phyloP scores from a whole-genome alignment of 2,797 vertebrate genomes.

The Gambelia wislizenii region DNA sequence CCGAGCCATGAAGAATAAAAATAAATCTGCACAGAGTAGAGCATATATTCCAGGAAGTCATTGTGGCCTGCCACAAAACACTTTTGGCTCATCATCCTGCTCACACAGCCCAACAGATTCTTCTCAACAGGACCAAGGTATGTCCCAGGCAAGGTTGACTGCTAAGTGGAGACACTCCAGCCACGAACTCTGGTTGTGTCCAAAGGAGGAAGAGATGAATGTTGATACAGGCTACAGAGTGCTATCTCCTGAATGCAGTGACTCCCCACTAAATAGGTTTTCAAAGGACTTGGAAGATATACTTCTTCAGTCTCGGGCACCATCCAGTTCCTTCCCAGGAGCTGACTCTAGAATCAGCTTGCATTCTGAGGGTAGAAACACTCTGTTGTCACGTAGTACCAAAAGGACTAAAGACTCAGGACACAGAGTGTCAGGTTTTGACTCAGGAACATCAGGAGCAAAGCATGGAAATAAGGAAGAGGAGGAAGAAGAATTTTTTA shows the following conservation, averaged over 20 bases:
- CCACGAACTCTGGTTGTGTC: background rate
- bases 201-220: constrained; percentile 82
- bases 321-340: background rate
- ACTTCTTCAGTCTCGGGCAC: constrained; percentile 45
- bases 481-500: constrained; percentile 90
- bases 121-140: background rate
- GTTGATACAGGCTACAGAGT: constrained; percentile 87
- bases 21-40: constrained; percentile 27
- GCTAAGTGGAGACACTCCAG: constrained; percentile 47
- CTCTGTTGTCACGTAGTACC: background rate
- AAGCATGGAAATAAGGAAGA: background rate
- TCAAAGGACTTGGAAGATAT: constrained; percentile 71
- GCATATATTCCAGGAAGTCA: constrained; percentile 64
- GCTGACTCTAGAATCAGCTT: background rate
- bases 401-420: constrained; percentile 1
- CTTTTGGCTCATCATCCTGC: constrained; percentile 77
- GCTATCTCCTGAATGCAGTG: constrained; percentile 31
- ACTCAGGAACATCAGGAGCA: background rate
- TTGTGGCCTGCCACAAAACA: constrained; percentile 74
- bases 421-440: constrained; percentile 10
- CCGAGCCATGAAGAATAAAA: constrained; percentile 4
- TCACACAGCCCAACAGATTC: constrained; percentile 58
- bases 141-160: constrained; percentile 1
- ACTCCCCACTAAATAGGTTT: constrained; percentile 67
- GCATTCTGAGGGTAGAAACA: background rate